Evolutionary conservation across 2,797 vertebrate genomes (phyloP).

Genomic region (Phoeniculus purpureus): DNA sequence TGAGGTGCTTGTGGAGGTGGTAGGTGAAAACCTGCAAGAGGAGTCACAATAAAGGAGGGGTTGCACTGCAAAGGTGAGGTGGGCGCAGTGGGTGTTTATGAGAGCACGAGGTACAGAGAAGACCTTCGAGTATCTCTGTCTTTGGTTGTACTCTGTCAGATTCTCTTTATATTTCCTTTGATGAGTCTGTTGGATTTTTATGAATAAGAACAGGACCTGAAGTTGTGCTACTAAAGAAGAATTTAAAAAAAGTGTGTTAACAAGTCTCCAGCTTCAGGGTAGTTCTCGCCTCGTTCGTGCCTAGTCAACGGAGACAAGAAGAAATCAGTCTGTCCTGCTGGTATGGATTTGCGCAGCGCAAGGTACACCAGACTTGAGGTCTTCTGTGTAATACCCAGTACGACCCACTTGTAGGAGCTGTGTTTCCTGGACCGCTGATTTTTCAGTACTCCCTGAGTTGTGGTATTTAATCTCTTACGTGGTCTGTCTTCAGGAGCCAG

Average conservation of each 20-base stretch:
- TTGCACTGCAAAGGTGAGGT: rapidly evolving
- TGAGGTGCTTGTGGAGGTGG: rapidly evolving
- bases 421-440: not conserved
- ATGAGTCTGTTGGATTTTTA: not conserved
- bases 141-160: not conserved
- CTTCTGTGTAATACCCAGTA: not conserved
- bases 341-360: not conserved
- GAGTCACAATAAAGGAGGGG: not conserved
- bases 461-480: not conserved
- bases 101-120: not conserved
- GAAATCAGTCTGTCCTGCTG: not conserved
- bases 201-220: not conserved
- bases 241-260: not conserved
- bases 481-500: not conserved
- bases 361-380: not conserved
- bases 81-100: not conserved
- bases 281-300: not conserved
- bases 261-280: not conserved
- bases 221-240: not conserved
- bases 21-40: not conserved
- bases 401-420: not conserved
- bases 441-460: not conserved
- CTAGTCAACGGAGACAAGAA: not conserved
- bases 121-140: not conserved
- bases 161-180: not conserved